phyloP scores from a whole-genome alignment of 2,888 invertebrate genomes.

The Metellina segmentata region DNA sequence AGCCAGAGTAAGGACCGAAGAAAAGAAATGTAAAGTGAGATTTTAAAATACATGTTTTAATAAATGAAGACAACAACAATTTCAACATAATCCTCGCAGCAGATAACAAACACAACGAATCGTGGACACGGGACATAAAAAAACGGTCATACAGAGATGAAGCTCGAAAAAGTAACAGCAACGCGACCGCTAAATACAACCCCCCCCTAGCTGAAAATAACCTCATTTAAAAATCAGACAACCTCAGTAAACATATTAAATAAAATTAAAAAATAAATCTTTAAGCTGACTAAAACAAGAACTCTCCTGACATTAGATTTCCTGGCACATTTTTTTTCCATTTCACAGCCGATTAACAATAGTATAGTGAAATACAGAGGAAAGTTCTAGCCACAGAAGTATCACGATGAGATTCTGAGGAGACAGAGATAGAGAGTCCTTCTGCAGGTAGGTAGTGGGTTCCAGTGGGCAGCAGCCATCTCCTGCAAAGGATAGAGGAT shows the following conservation, averaged over 20 bases:
- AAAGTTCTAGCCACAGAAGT: conserved; percentile 61
- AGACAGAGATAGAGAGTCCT: conserved; percentile 64
- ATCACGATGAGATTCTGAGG: conserved; percentile 73
- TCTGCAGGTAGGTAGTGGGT: conserved; percentile 63
- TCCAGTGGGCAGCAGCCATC: conserved; percentile 39
- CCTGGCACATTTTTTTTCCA: background rate
- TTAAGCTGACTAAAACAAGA: background rate
- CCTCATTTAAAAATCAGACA: conserved; percentile 16
- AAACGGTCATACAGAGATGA: background rate
- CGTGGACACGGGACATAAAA: no score
- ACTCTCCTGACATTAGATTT: background rate
- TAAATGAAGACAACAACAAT: background rate
- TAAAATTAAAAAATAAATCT: conserved; percentile 30
- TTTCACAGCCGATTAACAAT: conserved; percentile 9
- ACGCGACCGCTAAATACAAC: background rate
- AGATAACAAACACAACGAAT: background rate
- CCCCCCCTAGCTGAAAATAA: conserved; percentile 6
- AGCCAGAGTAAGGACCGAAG: background rate
- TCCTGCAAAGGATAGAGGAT: conserved; percentile 74
- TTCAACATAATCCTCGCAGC: conserved; percentile 1
- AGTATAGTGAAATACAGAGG: conserved; percentile 24
- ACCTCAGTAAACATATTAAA: conserved; percentile 7
- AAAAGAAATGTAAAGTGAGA: background rate
- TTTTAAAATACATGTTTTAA: background rate
- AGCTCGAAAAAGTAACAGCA: conserved; percentile 3